A percentile compares a stretch with the other conserved stretches of the same genome.
phyloP scores from a whole-genome alignment of 1,140 invertebrate species.

The Dendrolimus kikuchii region DNA sequence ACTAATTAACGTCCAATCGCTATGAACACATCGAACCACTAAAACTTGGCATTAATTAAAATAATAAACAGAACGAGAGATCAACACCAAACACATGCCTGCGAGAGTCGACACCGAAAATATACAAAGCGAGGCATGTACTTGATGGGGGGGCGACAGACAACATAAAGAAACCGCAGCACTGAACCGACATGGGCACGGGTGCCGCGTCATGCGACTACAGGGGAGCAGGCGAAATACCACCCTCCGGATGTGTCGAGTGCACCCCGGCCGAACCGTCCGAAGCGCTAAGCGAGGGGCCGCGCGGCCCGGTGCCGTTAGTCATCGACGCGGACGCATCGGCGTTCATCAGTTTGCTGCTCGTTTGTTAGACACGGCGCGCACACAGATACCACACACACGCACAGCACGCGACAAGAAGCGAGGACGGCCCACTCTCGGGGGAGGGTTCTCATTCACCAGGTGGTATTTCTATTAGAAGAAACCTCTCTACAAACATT shows the following conservation, averaged over 20 bases:
- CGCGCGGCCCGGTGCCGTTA: constrained; percentile 8
- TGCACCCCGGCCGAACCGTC: no score
- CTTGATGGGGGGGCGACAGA: constrained; percentile 20
- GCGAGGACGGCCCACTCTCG: neutral
- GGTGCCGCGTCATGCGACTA: constrained; percentile 55
- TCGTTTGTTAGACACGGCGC: constrained; percentile 23
- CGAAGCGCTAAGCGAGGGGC: constrained; percentile 8
- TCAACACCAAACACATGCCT: constrained; percentile 24
- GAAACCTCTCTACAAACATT: constrained; percentile 45
- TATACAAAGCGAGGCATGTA: constrained; percentile 19
- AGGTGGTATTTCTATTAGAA: constrained; percentile 57
- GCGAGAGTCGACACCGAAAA: neutral
- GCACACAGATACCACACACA: neutral
- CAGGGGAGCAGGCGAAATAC: constrained; percentile 55
- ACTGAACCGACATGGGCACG: neutral
- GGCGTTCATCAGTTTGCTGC: constrained; percentile 32
- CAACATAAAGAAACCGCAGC: constrained; percentile 31
- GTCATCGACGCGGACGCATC: constrained; percentile 7
- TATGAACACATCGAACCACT: constrained; percentile 29
- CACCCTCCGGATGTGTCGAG: constrained; percentile 34
- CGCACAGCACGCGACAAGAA: constrained; percentile 2
- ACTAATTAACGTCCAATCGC: constrained; percentile 38
- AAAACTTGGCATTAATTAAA: constrained; percentile 20
- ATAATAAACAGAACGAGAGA: constrained; percentile 15
- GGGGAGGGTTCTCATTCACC: constrained; percentile 26